A percentile compares a stretch with the other conserved stretches of the same genome.
Conservation (phyloP, 2,797 vertebrate genomes). For the Molossus molossus region DNA sequence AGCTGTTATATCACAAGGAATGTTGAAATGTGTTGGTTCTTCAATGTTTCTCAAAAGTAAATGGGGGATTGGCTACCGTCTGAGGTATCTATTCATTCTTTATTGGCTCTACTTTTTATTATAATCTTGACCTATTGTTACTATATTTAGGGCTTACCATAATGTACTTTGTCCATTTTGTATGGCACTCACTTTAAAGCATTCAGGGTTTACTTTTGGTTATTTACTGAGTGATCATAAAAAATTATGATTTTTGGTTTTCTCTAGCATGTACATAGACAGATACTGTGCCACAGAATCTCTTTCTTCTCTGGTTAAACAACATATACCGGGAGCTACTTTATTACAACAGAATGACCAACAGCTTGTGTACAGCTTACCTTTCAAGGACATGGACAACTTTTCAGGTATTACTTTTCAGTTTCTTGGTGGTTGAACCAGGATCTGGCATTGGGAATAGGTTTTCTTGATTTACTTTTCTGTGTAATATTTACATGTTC, state of each 20-base stretch:
- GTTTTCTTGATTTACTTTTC: constrained; percentile 51
- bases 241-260: constrained; percentile 51
- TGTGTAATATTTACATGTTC: background rate
- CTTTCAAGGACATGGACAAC: constrained; percentile 95
- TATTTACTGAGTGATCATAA: background rate
- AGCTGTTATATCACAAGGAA: constrained; percentile 98
- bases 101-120: constrained; percentile 20
- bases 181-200: background rate
- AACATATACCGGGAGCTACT: constrained; percentile 93
- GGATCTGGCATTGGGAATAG: background rate
- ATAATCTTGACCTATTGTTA: background rate
- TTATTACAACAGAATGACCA: constrained; percentile 93
- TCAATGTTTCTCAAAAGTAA: constrained; percentile 98
- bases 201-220: constrained; percentile 22
- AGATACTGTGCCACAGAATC: constrained; percentile 91
- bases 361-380: constrained; percentile 95
- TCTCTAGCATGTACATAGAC: constrained; percentile 94
- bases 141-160: constrained; percentile 7
- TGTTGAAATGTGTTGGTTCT: constrained; percentile 96
- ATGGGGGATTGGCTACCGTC: constrained; percentile 97
- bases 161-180: background rate
- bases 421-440: background rate
- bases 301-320: constrained; percentile 92
- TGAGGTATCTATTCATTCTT: constrained; percentile 91
- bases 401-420: constrained; percentile 93